A percentile compares a stretch with the other conserved stretches of the same genome.
Evolutionary conservation across 2,888 invertebrate genomes (phyloP).

Genomic region (Ectropis crepuscularia): DNA sequence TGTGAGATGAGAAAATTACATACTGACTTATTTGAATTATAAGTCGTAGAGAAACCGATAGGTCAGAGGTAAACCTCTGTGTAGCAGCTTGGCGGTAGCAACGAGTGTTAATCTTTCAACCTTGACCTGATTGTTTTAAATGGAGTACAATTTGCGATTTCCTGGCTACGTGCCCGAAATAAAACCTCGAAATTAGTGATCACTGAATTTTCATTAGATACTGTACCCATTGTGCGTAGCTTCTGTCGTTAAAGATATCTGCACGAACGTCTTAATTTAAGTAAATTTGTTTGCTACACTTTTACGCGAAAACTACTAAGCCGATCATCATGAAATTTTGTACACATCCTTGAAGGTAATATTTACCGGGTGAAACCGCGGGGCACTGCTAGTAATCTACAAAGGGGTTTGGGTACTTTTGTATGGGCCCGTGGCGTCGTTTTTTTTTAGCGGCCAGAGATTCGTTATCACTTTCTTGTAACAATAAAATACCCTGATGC

Average conservation of each 20-base stretch:
- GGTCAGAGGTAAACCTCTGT: not conserved
- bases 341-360: too few relatives aligned
- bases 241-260: not conserved
- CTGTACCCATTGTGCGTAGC: not conserved
- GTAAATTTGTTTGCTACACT: too few relatives aligned
- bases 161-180: slow-evolving; percentile 21
- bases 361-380: too few relatives aligned
- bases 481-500: too few relatives aligned
- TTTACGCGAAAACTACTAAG: too few relatives aligned
- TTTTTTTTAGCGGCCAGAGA: too few relatives aligned
- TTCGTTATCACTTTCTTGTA: too few relatives aligned
- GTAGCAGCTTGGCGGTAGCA: not conserved
- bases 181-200: slow-evolving; percentile 5
- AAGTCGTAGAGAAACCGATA: not conserved
- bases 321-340: too few relatives aligned
- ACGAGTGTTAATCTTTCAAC: not conserved
- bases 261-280: not conserved
- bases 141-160: slow-evolving; percentile 4
- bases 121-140: slow-evolving; percentile 14
- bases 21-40: not conserved
- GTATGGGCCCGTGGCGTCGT: too few relatives aligned
- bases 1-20: not conserved
- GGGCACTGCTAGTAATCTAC: too few relatives aligned
- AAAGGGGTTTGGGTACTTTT: too few relatives aligned
- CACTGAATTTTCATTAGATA: not conserved